These are phyloP conservation scores for Heteromyza rotundicornis DNA, from an alignment of 2,888 invertebrate genomes.

Conservation along the genomic window DNA sequence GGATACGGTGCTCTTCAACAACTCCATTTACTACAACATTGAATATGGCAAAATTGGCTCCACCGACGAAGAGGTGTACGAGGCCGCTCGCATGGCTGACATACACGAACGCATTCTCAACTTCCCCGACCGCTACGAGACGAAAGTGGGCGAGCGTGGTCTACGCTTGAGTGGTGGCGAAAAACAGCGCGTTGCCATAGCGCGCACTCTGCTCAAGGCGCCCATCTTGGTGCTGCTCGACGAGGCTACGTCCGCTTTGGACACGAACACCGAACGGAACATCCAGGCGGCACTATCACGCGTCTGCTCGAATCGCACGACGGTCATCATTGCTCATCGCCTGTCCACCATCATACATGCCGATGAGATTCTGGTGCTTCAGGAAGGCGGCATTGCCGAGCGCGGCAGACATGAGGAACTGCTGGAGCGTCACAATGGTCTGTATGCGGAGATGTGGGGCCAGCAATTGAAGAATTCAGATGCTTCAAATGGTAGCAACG, in stretches of 20 bases:
- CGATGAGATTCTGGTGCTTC: slow-evolving; percentile 90
- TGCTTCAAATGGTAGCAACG: slow-evolving; percentile 22
- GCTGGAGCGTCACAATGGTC: slow-evolving; percentile 72
- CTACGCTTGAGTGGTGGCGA: slow-evolving; percentile 95
- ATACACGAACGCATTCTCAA: slow-evolving; percentile 89
- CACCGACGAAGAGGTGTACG: slow-evolving; percentile 79
- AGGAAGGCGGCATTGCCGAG: slow-evolving; percentile 90
- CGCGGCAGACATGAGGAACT: slow-evolving; percentile 79
- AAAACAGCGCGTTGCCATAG: slow-evolving; percentile 97
- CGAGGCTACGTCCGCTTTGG: slow-evolving; percentile 94
- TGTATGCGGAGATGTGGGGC: slow-evolving; percentile 93
- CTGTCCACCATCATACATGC: slow-evolving; percentile 94
- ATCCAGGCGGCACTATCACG: slow-evolving; percentile 86
- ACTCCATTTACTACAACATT: slow-evolving; percentile 92
- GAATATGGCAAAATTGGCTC: slow-evolving; percentile 87
- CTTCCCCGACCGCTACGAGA: slow-evolving; percentile 91
- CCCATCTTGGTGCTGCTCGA: slow-evolving; percentile 91
- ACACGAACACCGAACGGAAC: slow-evolving; percentile 94
- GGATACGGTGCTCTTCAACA: slow-evolving; percentile 95
- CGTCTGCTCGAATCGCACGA: slow-evolving; percentile 89
- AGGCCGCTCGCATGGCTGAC: slow-evolving; percentile 90
- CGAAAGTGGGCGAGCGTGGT: slow-evolving; percentile 93
- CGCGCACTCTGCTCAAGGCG: slow-evolving; percentile 90
- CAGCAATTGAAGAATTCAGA: slow-evolving; percentile 71
- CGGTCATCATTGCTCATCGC: slow-evolving; percentile 92